These are phyloP conservation scores for Stylophora pistillata DNA, from an alignment of 64 coral and sea anemone species.

Conservation along the genomic window DNA sequence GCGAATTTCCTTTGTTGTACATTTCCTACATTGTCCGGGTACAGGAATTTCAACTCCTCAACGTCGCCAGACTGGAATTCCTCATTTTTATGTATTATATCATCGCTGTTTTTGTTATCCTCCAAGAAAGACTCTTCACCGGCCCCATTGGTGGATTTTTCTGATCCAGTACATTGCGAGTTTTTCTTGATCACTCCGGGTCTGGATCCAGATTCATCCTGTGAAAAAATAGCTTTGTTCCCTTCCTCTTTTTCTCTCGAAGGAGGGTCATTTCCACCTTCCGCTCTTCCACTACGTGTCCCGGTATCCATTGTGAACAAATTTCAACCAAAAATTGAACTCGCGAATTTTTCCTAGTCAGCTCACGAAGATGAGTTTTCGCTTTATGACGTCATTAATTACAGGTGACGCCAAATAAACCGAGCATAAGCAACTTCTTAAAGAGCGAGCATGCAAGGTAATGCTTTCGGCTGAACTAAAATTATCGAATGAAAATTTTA, in stretches of 20 bases:
- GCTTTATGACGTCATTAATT: slow-evolving; percentile 13
- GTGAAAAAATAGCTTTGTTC: not conserved
- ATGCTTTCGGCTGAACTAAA: too few relatives aligned
- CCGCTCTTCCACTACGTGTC: not conserved
- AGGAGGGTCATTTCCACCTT: not conserved
- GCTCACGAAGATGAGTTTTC: not conserved
- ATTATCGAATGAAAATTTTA: too few relatives aligned
- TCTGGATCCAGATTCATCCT: not conserved
- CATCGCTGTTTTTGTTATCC: not conserved
- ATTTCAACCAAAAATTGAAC: not conserved
- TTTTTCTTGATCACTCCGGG: not conserved
- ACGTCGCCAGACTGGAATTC: not conserved
- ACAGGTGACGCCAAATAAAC: not conserved
- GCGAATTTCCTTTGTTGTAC: not conserved
- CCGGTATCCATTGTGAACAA: slow-evolving; percentile 11
- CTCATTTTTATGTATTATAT: not conserved
- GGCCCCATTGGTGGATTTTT: not conserved
- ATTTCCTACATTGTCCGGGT: not conserved
- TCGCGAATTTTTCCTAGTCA: not conserved
- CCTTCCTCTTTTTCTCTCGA: not conserved
- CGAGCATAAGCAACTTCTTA: too few relatives aligned
- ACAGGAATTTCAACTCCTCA: not conserved
- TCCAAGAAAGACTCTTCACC: not conserved
- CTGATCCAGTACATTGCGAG: not conserved
- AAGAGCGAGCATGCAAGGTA: too few relatives aligned